Evolutionary conservation across 2,113 vertebrate species (phyloP), one percentile per base, ranked within the genome.

Genomic region (Thalassoma bifasciatum): DNA sequence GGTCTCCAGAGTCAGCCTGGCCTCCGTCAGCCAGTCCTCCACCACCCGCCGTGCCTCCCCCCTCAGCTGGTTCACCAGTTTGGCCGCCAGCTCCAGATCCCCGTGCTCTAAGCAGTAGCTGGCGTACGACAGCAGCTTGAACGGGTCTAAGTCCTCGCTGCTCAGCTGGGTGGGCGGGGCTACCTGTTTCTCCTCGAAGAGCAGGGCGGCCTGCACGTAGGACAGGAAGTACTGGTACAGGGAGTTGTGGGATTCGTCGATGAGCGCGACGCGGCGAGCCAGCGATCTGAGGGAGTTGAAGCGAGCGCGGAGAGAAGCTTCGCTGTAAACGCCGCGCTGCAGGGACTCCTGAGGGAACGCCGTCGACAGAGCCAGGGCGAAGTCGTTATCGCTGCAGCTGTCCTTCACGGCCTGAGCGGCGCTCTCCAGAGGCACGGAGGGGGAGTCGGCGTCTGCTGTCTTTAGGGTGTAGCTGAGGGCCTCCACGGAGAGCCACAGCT

Each of bases 151-250:
- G 87, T 97, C 96, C 0, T 95, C 95, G 0, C 91, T 74, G 59
- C 80, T 78, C 54, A 99, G 93, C 90, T 96, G 94, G 0, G 90
- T 26, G 0, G 98, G 98, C 0, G 98, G 97, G 50, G 93, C 95
- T 76, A 93, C 77, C 77, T 97, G 95, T 24, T 92, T 88, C 0
- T 92, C 91, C 23, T 96, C 95, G 58, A 97, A 95, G 7, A 99
- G 47, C 2, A 99, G 95, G 5, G 95, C 89, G 0, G 98, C 96
- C 86, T 99, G 98, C 70, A 99, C 51, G 84, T 98, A 99, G 1
- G 98, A 99, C 38, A 99, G 90, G 88, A 99, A 96, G 84, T 99
- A 99, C 2, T 99, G 98, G 78, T 98, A 99, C 26, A 99, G 77
- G 87, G 96, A 98, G 93, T 99, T 98, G 64, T 94, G 94, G 0